Evolutionary conservation across 2,113 vertebrate genomes (phyloP).

Genomic region (Trochalopteron elliotii): DNA sequence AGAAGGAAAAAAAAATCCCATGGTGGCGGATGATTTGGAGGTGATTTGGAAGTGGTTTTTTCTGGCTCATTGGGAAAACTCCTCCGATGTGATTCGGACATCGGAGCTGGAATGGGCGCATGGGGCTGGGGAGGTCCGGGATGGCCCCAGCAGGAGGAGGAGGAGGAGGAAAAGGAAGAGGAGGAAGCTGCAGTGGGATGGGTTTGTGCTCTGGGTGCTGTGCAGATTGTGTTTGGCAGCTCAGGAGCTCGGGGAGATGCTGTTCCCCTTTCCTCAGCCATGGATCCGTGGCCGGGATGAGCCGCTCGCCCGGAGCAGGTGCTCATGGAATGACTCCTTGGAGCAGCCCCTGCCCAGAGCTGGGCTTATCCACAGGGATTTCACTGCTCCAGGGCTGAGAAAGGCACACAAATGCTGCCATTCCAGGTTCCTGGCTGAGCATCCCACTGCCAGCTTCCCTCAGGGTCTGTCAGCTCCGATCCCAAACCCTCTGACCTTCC

Average conservation of each 20-base stretch:
- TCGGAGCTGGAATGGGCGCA: accelerated
- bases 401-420: neutral
- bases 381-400: neutral
- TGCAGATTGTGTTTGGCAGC: neutral
- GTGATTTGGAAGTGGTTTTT: neutral
- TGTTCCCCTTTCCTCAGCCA: neutral
- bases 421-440: neutral
- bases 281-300: neutral
- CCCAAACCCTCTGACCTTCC: accelerated
- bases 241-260: neutral
- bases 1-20: neutral
- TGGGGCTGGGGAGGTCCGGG: neutral
- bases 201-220: neutral
- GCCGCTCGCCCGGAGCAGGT: neutral
- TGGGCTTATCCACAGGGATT: neutral
- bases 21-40: accelerated
- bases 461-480: neutral
- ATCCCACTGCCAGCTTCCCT: neutral
- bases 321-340: neutral
- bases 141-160: neutral
- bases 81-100: neutral
- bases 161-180: neutral
- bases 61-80: neutral
- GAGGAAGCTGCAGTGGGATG: neutral
- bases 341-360: neutral